Percentiles rank a stretch among this genome's conserved stretches.
Conservation (phyloP, 2,797 vertebrate species). For the Sphenodon punctatus region DNA sequence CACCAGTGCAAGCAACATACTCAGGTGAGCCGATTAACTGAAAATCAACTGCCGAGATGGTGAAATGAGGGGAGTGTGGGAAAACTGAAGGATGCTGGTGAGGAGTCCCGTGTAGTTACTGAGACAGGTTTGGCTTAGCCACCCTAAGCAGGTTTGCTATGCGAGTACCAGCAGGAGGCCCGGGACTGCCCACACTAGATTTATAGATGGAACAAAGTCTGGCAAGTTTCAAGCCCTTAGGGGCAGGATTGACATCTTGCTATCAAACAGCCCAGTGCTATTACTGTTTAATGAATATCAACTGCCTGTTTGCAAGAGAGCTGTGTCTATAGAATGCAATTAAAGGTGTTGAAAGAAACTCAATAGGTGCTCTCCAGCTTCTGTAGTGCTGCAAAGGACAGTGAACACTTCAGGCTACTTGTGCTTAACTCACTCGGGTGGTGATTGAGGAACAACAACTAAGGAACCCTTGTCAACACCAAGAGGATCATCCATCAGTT, state of each 20-base stretch:
- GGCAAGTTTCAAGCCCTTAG: background rate
- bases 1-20: no score
- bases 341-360: no score
- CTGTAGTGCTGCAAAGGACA: no score
- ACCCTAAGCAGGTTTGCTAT: background rate
- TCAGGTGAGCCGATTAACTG: no score
- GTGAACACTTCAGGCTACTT: no score
- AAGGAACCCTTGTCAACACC: no score
- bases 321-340: no score
- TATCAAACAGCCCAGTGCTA: background rate
- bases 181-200: background rate
- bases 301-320: background rate
- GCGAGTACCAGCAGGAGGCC: background rate
- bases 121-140: background rate
- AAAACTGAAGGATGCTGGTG: background rate
- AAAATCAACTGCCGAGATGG: background rate
- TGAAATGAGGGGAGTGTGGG: background rate
- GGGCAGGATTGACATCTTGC: background rate
- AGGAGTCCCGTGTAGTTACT: background rate
- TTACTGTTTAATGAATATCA: background rate
- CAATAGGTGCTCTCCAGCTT: background rate
- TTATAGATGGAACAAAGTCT: background rate
- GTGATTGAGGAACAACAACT: no score
- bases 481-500: no score
- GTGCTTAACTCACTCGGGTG: no score